Evolutionary conservation across 2,797 vertebrate species (phyloP), one percentile per base, ranked within the genome.

Genomic region (Clarias laeviceps): DNA sequence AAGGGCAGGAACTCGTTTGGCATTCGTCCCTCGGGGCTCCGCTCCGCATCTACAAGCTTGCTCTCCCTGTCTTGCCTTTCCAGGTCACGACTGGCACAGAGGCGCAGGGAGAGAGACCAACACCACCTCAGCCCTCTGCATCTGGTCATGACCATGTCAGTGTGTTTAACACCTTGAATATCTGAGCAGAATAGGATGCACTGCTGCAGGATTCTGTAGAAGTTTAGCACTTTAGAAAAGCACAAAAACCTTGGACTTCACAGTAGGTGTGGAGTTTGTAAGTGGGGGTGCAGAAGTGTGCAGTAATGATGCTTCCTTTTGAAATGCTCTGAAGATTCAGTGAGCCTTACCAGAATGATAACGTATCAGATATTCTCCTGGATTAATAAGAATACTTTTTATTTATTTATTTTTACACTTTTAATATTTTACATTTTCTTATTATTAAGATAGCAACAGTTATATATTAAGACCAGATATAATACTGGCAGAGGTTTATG

Each of bases 11-110:
- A 82, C 17, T 69, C 15, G 1, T 64, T 24, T 24, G 37, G 59
- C 1, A 12, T 62, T 12, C 5, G 4, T 27, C 27, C 69, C 84
- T 96, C 96, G 0, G 92, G 96, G 88, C 93, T 98, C 88, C 94
- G 98, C 77, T 95, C 95, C 57, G 95, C 96, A 91, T 92, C 95
- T 91, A 96, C 96, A 87, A 94, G 96, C 89, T 97, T 96, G 8
- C 34, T 85, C 96, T 98, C 93, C 96, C 96, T 98, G 88, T 97
- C 96, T 11, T 97, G 96, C 0, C 96, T 96, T 56, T 97, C 97
- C 9, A 95, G 96, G 86, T 99, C 98, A 65, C 95, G 96, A 90
- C 94, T 99, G 94, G 98, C 97, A 86, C 93, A 94, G 90, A 95
- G 97, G 87, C 94, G 97, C 88, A 96, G 97, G 94, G 94, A 93